Evolutionary conservation across 2,888 invertebrate genomes (phyloP), one percentile per base, ranked within the genome.

Genomic region (Tinea semifulvella): DNA sequence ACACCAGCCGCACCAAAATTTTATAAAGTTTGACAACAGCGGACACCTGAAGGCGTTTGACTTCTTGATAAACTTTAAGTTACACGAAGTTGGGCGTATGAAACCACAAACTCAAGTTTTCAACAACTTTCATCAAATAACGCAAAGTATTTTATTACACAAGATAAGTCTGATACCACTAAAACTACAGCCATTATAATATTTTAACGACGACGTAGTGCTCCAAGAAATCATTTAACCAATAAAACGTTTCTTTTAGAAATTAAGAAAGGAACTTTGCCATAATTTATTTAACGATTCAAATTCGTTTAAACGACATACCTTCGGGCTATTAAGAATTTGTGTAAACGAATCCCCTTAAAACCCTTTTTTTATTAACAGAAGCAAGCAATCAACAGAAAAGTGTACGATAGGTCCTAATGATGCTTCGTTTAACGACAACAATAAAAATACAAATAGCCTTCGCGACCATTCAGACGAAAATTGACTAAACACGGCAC

Each of bases 401-500:
- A 54, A 60, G 57, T 58, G 58, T 43, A 42, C 57, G 55, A 61
- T 61, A 54, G 50, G 47, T 52, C 58, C 63, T 68, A 68, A 71
- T 65, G 65, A 67, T 62, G 61, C 64, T 60, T 57, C 63, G 58
- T 67, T 70, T 68, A 68, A 65, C 64, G 62, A 61, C 64, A 53
- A 62, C 65, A 66, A 67, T 67, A 69, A 71, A 72, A 73, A 65
- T 61, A 67, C 62, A 64, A 68, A 71, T 60, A 63, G 61, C 58
- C 54, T 55, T 47, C 49, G 55, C 52, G 54, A 56, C 60, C 56
- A 65, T 68, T 65, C 65, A 65, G 57, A 61, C 58, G 63, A 65
- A 68, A 74, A 73, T 69, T 71, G 61, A 71, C 71, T 67, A 65
- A 68, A 61, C 65, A 57, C 54, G 63, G 68, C 75, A 76, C 75